Percentiles rank a stretch among this genome's conserved stretches.
Conservation (phyloP, 2,113 vertebrate genomes). For the Seriola rivoliana region DNA sequence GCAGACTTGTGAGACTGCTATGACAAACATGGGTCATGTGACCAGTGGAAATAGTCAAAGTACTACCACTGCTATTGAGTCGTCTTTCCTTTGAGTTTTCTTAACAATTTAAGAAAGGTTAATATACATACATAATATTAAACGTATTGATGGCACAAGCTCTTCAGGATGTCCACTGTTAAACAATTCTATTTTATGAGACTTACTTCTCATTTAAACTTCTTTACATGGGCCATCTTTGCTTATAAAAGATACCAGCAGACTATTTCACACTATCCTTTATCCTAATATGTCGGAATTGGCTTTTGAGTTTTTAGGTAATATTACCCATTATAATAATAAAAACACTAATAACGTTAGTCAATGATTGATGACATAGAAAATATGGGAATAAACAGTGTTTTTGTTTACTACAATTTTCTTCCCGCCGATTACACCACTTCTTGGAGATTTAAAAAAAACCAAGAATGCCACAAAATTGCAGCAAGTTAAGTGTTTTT, state of each 20-base stretch:
- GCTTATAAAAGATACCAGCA: neutral
- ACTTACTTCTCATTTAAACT: neutral
- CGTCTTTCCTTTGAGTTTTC: neutral
- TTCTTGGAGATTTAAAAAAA: neutral
- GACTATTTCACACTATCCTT: neutral
- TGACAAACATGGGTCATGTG: neutral
- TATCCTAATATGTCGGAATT: neutral
- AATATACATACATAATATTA: neutral
- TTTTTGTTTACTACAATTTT: neutral
- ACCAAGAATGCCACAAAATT: neutral
- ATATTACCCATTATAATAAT: slow-evolving; percentile 11
- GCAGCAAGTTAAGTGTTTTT: neutral
- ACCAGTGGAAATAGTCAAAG: neutral
- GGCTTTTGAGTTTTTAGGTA: neutral
- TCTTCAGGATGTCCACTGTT: neutral
- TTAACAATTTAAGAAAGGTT: neutral
- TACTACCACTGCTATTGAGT: neutral
- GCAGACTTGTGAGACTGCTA: neutral
- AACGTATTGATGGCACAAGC: neutral
- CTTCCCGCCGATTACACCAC: neutral
- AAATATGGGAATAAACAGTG: neutral
- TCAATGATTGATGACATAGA: neutral
- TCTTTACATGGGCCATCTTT: neutral
- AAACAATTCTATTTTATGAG: neutral
- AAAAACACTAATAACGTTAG: neutral